Evolutionary conservation across 2,113 vertebrate species (phyloP), one percentile per base, ranked within the genome.

Genomic region (Hemichromis elongatus): DNA sequence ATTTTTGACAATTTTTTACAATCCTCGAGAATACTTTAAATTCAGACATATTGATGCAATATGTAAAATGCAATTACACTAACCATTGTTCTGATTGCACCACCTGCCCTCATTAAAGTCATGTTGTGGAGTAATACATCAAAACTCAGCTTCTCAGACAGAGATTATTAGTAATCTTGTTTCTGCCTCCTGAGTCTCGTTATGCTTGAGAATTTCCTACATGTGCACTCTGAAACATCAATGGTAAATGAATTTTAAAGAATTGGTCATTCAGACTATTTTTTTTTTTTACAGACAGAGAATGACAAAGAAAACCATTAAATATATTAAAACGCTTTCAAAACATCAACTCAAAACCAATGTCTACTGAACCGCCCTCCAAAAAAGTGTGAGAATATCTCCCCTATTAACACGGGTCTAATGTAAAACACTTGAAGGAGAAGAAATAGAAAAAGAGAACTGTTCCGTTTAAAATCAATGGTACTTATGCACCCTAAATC

Each of bases 21-120:
- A 68, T 66, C 16, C 26, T 79, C 2, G 4, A 87, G 30, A 87
- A 84, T 28, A 83, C 12, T 28, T 79, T 24, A 12, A 66, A 73
- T 73, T 26, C 45, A 90, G 77, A 77, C 55, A 82, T 86, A 66
- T 90, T 88, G 77, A 84, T 86, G 68, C 33, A 81, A 81, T 42
- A 87, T 66, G 30, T 37, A 53, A 87, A 92, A 89, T 3, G 7
- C n/a, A n/a, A 88, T 94, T 81, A 91, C 5, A 40, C 57, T 85
- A 83, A 78, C 52, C 77, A 53, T 63, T 68, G 56, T 45, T 89
- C 57, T 56, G 78, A 77, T 77, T 87, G 86, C 82, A 84, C 84
- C 92, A 94, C 84, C 91, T 94, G 92, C 61, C 81, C 83, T 89
- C 84, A 87, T 87, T 35, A 80, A 57, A 80, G 84, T 80, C 78